Evolutionary conservation across 2,797 vertebrate species (phyloP), one percentile per base, ranked within the genome.

Genomic region (Propithecus deckenii): DNA sequence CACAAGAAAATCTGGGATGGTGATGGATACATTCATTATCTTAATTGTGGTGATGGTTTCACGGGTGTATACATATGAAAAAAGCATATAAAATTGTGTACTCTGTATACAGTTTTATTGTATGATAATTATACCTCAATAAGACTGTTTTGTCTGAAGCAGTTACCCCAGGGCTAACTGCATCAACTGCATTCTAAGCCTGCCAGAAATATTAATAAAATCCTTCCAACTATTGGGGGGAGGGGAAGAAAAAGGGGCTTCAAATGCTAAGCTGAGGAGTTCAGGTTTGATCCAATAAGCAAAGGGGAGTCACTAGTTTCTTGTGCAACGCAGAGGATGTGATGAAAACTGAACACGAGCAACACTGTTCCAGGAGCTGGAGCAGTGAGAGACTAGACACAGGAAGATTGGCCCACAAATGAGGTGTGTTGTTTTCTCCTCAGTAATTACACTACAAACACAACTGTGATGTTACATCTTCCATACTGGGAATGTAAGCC

Each of bases 331-430:
- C 7, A 71, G 35, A 11, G 41, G 75, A 76, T 3, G 10, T 94
- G 59, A 86, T 65, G 15, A 76, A 93, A 86, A 75, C 41, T 78
- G 23, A 35, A 52, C 14, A 48, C 35, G n/a, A 81, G 43, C 76
- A 87, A 93, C 61, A 89, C 55, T 69, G 46, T 79, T 96, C 28
- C 41, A 92, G 86, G 94, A 94, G 38, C 80, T n/a, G 30, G 43
- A 74, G 28, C 43, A 81, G 69, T 76, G 46, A 91, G 28, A 91
- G 25, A 81, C 74, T 81, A 63, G 38, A 79, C 17, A 89, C 32
- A 86, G 28, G 57, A 92, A 80, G 28, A 85, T 0, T 79, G 63
- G 35, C 41, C 35, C 32, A 65, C 71, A 80, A 91, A 83, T 1
- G 23, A 52, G 38, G 57, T n/a, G 11, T 32, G 8, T 18, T 84